Evolutionary conservation across 1,140 invertebrate species (phyloP).

Genomic region (Drosophila yakuba): DNA sequence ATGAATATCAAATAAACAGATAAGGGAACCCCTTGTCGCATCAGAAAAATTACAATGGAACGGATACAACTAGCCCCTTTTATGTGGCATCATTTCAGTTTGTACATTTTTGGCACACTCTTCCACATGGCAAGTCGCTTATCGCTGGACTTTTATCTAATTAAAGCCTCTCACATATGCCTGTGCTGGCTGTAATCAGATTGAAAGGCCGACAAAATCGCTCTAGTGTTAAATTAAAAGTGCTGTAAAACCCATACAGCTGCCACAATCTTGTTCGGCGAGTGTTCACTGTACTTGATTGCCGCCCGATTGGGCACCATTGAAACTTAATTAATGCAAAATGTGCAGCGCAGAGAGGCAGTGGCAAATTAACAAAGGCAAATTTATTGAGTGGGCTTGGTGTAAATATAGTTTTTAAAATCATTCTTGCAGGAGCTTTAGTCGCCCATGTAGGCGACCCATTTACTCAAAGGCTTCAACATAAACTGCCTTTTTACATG

Average conservation of each 20-base stretch:
- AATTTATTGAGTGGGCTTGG: constrained; percentile 36
- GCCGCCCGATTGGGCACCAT: constrained; percentile 44
- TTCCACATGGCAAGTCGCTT: constrained; percentile 34
- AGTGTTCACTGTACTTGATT: constrained; percentile 41
- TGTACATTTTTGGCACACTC: constrained; percentile 46
- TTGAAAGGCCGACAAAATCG: constrained; percentile 72
- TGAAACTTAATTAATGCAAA: constrained; percentile 52
- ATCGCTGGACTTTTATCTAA: constrained; percentile 68
- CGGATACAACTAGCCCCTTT: constrained; percentile 39
- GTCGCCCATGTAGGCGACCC: constrained; percentile 27
- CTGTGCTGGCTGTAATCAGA: constrained; percentile 55
- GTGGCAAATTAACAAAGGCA: constrained; percentile 32
- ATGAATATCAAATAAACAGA: constrained; percentile 69
- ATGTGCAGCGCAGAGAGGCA: constrained; percentile 19
- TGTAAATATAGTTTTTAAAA: constrained; percentile 27
- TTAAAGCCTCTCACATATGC: constrained; percentile 44
- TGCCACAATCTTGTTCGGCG: neutral
- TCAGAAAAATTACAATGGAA: constrained; percentile 14
- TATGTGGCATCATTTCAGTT: constrained; percentile 8
- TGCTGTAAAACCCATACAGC: constrained; percentile 1
- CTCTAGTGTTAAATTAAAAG: constrained; percentile 76
- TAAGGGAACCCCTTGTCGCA: constrained; percentile 37
- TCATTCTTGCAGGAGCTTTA: constrained; percentile 44
- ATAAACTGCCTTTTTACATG: neutral
- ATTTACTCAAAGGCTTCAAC: constrained; percentile 15